Base-by-base conservation (phyloP, 1,140 invertebrate species). In the Propsilocerus akamusi region DNA sequence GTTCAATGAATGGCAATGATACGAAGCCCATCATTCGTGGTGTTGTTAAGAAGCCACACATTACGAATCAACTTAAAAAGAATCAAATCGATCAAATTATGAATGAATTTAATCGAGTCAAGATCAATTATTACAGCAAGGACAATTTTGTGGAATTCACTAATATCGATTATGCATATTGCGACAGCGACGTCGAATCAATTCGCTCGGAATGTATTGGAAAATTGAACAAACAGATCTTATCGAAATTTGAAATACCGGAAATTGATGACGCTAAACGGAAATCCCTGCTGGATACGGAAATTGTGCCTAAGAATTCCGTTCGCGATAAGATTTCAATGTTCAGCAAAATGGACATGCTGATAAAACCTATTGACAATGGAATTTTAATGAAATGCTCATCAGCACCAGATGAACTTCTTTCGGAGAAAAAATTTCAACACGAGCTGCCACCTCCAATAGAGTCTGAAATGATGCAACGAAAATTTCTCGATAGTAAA, bases 71-170 rank as follows among this genome's bases (percentile, higher is more conserved):
- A 7, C 34, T 41, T 5, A n/a, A 41, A 7, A 41, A 41, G 17
- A 41, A 41, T 41, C 34, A 41, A 41, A 20, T 41, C 22, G 34
- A 41, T 41, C 17, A 41, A 41, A 41, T 41, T 5, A 41, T 41
- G 34, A 41, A 41, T 41, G 34, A 41, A 20, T 41, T 41, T 20
- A 41, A 41, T 41, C 34, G 34, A 17, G 34, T 41, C 2, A 41
- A 41, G 22, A 41, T 41, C 17, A 41, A 41, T 41, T 41, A 41
- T 41, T 41, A 41, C 11, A 41, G 34, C 14, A 41, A 41, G 17
- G 17, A 41, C 10, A 41, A 41, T 10, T 41, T 14, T 5, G 34
- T 41, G 22, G 34, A 41, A 41, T 41, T 41, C 17, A 41, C 34
- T 5, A 10, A 41, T 41, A 41, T 41, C 22, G 34, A 41, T 17